Evolutionary conservation across 2,113 vertebrate species (phyloP).

Genomic region (Stigmatopora argus): DNA sequence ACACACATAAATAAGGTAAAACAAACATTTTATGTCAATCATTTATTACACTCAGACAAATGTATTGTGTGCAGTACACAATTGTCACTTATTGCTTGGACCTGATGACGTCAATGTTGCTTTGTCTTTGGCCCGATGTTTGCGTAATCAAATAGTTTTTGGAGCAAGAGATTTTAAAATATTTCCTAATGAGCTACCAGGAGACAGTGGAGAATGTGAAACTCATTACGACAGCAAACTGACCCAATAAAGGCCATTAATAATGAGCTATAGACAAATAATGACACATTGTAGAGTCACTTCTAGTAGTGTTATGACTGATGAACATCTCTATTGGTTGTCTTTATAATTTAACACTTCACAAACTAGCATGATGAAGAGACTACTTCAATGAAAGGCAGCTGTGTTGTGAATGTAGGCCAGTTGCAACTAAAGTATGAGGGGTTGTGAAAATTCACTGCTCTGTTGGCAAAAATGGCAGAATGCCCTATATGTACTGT

Average conservation of each 20-base stretch:
- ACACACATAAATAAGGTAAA: constrained; percentile 19
- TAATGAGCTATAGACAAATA: constrained; percentile 14
- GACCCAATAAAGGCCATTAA: constrained; percentile 9
- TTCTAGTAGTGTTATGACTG: too few relatives aligned
- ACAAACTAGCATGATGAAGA: background rate
- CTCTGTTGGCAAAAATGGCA: background rate
- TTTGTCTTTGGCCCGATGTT: constrained; percentile 15
- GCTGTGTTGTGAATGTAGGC: background rate
- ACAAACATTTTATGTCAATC: constrained; percentile 1
- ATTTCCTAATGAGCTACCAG: constrained; percentile 36
- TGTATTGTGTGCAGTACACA: background rate
- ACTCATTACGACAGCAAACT: constrained; percentile 18
- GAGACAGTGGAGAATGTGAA: constrained; percentile 34
- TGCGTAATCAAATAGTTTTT: constrained; percentile 20
- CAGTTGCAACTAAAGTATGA: background rate
- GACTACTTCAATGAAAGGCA: constrained; percentile 3
- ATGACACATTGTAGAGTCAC: background rate
- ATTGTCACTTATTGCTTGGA: constrained; percentile 25
- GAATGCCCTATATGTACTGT: background rate
- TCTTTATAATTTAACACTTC: background rate
- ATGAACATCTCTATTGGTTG: too few relatives aligned
- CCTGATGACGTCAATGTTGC: constrained; percentile 8
- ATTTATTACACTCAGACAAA: background rate
- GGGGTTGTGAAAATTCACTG: constrained; percentile 2
- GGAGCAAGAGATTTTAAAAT: constrained; percentile 24